Evolutionary conservation across 1,140 invertebrate genomes (phyloP).

Genomic region (Bilobella aurantiaca): DNA sequence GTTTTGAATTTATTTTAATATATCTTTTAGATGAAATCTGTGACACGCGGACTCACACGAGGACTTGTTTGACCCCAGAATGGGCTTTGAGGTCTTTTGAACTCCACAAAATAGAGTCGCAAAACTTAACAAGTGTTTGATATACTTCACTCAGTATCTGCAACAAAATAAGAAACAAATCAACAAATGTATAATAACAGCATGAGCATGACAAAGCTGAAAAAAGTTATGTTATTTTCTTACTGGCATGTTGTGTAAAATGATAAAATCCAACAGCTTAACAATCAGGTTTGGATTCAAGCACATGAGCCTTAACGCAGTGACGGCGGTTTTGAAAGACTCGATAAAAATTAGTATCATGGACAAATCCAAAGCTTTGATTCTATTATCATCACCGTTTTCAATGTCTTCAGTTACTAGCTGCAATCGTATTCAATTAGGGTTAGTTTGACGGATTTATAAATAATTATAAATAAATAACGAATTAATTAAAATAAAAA

Average conservation of each 20-base stretch:
- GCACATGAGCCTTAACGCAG: conserved; percentile 10
- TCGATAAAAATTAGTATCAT: conserved; percentile 23
- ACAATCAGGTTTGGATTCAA: conserved; percentile 5
- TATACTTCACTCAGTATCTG: conserved; percentile 21
- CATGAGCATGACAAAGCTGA: background rate
- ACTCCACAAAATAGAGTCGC: conserved; percentile 3
- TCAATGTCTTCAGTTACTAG: conserved; percentile 15
- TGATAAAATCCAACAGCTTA: conserved; percentile 9
- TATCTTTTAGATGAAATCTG: too few relatives aligned
- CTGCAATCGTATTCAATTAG: background rate
- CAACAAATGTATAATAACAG: background rate
- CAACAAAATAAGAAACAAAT: background rate
- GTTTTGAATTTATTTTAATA: background rate
- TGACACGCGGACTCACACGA: conserved; percentile 16
- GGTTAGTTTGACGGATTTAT: too few relatives aligned
- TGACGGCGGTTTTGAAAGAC: background rate
- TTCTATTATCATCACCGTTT: background rate
- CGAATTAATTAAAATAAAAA: background rate
- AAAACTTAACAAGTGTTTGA: conserved; percentile 12
- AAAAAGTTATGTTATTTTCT: background rate
- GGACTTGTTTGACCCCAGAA: conserved; percentile 4
- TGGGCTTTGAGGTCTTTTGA: conserved; percentile 14
- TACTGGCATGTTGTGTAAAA: conserved; percentile 18
- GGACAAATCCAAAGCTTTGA: conserved; percentile 18
- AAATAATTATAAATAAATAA: too few relatives aligned